These are phyloP conservation scores for Chloroclystis v-ata DNA, from an alignment of 2,888 invertebrate genomes.

Conservation along the genomic window DNA sequence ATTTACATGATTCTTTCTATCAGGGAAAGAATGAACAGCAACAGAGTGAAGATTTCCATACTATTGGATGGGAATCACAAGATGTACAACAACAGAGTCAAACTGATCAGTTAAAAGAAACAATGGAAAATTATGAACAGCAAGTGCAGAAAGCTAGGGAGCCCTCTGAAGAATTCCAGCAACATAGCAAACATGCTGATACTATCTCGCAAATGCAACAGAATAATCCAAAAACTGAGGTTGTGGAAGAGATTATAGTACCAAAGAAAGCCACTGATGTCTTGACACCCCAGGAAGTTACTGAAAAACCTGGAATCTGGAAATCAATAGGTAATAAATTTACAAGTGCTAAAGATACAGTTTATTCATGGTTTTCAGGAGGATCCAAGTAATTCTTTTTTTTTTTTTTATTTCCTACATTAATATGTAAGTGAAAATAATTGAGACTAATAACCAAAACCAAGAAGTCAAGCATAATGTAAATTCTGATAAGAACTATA, in stretches of 20 bases:
- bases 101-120: constrained; percentile 10
- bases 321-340: constrained; percentile 73
- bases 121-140: constrained; percentile 8
- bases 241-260: constrained; percentile 21
- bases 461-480: too few relatives aligned
- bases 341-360: constrained; percentile 68
- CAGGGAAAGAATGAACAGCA: too few relatives aligned
- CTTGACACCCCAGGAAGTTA: constrained; percentile 35
- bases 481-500: too few relatives aligned
- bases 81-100: constrained; percentile 11
- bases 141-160: constrained; percentile 14
- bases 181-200: constrained; percentile 13
- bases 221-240: constrained; percentile 11
- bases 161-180: constrained; percentile 12
- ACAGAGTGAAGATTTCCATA: too few relatives aligned
- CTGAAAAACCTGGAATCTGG: constrained; percentile 76
- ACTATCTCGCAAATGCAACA: constrained; percentile 4
- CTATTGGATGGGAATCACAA: not conserved
- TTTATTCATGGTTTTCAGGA: constrained; percentile 71
- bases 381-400: constrained; percentile 24
- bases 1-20: too few relatives aligned
- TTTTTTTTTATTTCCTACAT: too few relatives aligned
- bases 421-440: too few relatives aligned
- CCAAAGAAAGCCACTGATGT: constrained; percentile 29
- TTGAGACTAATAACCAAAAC: too few relatives aligned